phyloP scores from a whole-genome alignment of 2,113 vertebrate genomes.

The Nothobranchius furzeri region DNA sequence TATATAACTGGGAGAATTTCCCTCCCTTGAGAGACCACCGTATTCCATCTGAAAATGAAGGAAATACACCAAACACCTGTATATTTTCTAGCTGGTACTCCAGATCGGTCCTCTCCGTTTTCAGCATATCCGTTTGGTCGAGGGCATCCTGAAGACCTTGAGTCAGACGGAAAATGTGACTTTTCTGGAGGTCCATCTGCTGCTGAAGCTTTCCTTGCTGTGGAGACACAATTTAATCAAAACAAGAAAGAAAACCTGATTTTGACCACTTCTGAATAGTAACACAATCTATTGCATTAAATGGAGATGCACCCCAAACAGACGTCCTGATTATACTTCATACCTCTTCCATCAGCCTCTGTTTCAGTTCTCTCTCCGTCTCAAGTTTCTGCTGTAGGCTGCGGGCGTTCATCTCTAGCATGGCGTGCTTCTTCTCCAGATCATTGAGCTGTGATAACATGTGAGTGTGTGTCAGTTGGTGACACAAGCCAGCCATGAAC shows the following conservation, averaged over 20 bases:
- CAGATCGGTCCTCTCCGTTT: slow-evolving; percentile 95
- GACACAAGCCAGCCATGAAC: slow-evolving; percentile 4
- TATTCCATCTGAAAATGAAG: slow-evolving; percentile 4
- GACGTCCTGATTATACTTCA: neutral
- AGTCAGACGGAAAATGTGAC: slow-evolving; percentile 96
- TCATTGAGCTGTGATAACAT: slow-evolving; percentile 86
- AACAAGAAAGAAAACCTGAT: neutral
- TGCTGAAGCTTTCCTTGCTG: slow-evolving; percentile 98
- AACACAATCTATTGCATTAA: neutral
- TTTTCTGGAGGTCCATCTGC: slow-evolving; percentile 98
- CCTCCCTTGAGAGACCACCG: neutral
- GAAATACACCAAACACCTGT: slow-evolving; percentile 87
- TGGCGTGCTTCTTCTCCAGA: slow-evolving; percentile 97
- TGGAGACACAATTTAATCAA: slow-evolving; percentile 27
- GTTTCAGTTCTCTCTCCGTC: slow-evolving; percentile 96
- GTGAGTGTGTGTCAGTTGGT: neutral
- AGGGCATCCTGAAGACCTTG: slow-evolving; percentile 97
- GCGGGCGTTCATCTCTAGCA: slow-evolving; percentile 98
- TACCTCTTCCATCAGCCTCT: slow-evolving; percentile 97
- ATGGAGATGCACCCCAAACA: neutral
- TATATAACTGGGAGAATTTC: slow-evolving; percentile 11
- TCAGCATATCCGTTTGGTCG: slow-evolving; percentile 95
- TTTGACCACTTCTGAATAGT: neutral
- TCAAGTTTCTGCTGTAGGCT: slow-evolving; percentile 98
- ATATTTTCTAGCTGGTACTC: slow-evolving; percentile 99